Evolutionary conservation across 2,888 invertebrate genomes (phyloP).

Genomic region (Aphidius colemani): DNA sequence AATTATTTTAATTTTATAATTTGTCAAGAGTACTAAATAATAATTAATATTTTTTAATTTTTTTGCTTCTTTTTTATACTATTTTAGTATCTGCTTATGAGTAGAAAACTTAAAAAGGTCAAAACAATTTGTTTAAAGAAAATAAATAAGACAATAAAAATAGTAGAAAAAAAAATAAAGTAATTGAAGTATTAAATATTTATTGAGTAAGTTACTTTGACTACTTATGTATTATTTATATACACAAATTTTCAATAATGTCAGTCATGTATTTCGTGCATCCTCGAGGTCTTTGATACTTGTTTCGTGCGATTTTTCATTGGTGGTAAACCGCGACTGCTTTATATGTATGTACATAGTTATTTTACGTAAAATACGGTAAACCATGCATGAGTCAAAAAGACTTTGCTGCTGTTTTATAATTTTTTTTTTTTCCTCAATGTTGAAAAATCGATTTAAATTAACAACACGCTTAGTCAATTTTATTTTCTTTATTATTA

Average conservation of each 20-base stretch:
- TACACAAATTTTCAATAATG: constrained; percentile 17
- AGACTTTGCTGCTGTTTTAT: too few species aligned
- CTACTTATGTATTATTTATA: neutral
- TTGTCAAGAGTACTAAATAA: too few species aligned
- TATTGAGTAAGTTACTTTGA: neutral
- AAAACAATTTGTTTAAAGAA: neutral
- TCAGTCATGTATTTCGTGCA: constrained; percentile 15
- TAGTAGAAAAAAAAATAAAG: neutral
- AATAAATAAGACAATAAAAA: constrained; percentile 1
- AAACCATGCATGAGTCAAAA: neutral
- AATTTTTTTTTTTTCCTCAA: neutral
- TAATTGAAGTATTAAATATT: neutral
- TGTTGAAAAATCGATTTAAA: constrained; percentile 42
- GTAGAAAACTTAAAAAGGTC: too few species aligned
- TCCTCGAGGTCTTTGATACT: constrained; percentile 1
- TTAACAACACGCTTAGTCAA: constrained; percentile 39
- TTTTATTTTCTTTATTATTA: too few species aligned
- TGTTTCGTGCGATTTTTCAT: constrained; percentile 14
- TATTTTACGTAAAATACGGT: neutral
- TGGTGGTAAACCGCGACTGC: constrained; percentile 7
- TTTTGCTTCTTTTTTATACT: too few species aligned
- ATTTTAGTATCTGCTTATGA: too few species aligned
- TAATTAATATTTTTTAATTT: too few species aligned
- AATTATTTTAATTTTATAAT: too few species aligned
- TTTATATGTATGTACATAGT: too few species aligned